Evolutionary conservation across 2,797 vertebrate genomes (phyloP), one percentile per base, ranked within the genome.

Genomic region (Odontamblyopus rebecca): DNA sequence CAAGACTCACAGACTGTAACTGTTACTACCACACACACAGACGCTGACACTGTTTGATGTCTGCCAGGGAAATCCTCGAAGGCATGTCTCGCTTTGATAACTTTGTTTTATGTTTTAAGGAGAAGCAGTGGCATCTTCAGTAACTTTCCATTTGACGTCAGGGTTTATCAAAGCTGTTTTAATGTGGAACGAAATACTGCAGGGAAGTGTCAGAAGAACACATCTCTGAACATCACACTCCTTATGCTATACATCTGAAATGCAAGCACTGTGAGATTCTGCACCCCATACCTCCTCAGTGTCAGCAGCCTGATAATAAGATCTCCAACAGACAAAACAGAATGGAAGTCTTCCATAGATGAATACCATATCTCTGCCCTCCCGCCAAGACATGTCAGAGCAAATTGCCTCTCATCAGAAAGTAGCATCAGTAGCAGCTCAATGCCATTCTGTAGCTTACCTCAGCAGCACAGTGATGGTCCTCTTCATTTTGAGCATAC

Each of bases 51-150:
- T 72, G 69, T 76, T 71, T 51, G 76, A 64, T 26, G 1, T 79
- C 74, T 19, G 75, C 73, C 27, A 30, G 50, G 71, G 75, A 74
- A 83, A 84, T 82, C 76, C 80, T 82, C 75, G 16, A 73, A 83
- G 74, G 67, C 65, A 38, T 26, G 2, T 84, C 76, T 78, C 70
- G 72, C 81, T 85, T 76, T 69, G 62, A 78, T 70, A 59, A 53
- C 18, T 71, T 41, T 70, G 59, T 75, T 74, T 69, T 38, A 67
- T 57, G 73, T 29, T 69, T 48, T 59, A 44, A 62, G 65, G 32
- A 12, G 44, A 67, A 75, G 70, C 72, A 32, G 67, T 41, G 3
- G 74, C 77, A 35, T 26, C 57, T 73, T 9, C 73, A 51, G 68
- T 70, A 75, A 74, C 68, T 59, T 74, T 61, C 71, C 78, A 69